Evolutionary conservation across 2,888 invertebrate genomes (phyloP).

Genomic region (Polyommatus icarus): DNA sequence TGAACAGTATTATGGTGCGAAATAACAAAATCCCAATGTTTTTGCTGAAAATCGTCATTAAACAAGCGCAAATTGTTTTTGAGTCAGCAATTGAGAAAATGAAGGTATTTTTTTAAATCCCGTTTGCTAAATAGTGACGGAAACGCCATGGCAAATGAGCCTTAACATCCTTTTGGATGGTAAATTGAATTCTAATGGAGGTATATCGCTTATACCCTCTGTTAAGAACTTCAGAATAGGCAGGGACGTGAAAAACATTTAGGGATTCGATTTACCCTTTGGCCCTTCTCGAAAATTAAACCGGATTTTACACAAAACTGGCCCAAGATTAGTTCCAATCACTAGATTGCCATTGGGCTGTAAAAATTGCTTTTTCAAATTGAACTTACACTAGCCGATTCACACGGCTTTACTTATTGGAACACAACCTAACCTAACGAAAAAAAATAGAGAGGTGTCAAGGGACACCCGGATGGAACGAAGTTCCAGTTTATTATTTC

Average conservation of each 20-base stretch:
- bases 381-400: not conserved
- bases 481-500: too few relatives aligned
- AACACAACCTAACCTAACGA: not conserved
- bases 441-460: too few relatives aligned
- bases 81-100: not conserved
- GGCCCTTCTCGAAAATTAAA: constrained; percentile 72
- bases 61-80: too few relatives aligned
- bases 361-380: not conserved
- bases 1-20: too few relatives aligned
- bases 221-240: constrained; percentile 74
- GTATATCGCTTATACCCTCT: constrained; percentile 59
- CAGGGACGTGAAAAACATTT: constrained; percentile 65
- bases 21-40: not conserved
- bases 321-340: not conserved
- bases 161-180: constrained; percentile 67
- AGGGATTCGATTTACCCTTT: constrained; percentile 67
- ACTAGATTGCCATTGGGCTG: not conserved
- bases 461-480: too few relatives aligned
- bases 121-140: constrained; percentile 43
- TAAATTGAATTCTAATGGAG: constrained; percentile 74
- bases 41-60: not conserved
- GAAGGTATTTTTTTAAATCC: constrained; percentile 17
- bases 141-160: constrained; percentile 61
- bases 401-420: not conserved
- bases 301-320: constrained; percentile 47